phyloP scores from a whole-genome alignment of 64 coral and sea anemone genomes.

The Actinia equina region DNA sequence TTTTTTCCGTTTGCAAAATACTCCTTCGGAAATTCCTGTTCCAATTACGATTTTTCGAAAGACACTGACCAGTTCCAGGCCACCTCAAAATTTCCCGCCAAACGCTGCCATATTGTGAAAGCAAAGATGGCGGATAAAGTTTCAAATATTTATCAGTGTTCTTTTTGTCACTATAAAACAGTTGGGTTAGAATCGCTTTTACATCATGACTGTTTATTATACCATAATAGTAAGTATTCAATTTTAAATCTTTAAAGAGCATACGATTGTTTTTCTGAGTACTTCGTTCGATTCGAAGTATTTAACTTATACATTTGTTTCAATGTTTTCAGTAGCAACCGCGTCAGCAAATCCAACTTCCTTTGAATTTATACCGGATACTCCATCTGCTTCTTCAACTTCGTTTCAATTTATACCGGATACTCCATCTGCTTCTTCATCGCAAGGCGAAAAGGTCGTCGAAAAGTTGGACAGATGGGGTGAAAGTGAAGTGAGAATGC shows the following conservation, averaged over 20 bases:
- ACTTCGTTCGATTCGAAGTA: no score
- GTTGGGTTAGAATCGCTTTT: neutral
- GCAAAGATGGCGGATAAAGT: neutral
- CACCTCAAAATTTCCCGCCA: neutral
- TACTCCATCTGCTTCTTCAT: no score
- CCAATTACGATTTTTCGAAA: neutral
- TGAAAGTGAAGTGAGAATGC: conserved; percentile 1
- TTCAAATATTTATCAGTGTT: neutral
- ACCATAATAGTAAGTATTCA: neutral
- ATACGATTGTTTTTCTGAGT: neutral
- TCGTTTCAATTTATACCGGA: no score
- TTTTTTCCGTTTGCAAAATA: neutral
- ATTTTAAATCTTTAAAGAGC: neutral
- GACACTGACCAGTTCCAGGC: conserved; percentile 2
- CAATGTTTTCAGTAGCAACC: conserved; percentile 1
- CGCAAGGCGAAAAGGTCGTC: neutral
- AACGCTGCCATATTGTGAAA: neutral
- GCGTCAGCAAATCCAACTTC: conserved; percentile 1
- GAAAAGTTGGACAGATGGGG: conserved; percentile 19
- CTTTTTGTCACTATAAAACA: neutral
- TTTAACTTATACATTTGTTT: no score
- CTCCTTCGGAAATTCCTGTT: neutral
- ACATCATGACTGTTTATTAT: no score
- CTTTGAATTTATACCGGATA: conserved; percentile 10
- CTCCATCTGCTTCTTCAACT: neutral